These are phyloP conservation scores for Pegoplata infirma DNA, from an alignment of 2,888 invertebrate genomes.

Conservation along the genomic window DNA sequence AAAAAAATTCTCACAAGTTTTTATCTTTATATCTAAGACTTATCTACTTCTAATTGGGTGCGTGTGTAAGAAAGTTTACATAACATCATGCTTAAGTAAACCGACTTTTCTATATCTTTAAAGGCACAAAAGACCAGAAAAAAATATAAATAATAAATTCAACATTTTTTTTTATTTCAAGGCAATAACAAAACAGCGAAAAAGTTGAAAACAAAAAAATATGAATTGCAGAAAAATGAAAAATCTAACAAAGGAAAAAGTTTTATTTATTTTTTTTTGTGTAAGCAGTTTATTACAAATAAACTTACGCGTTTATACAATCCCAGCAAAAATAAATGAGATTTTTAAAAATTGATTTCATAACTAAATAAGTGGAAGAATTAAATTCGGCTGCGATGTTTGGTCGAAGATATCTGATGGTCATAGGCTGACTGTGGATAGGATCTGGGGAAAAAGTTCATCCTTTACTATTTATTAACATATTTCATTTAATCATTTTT, in stretches of 20 bases:
- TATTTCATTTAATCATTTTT: too few species aligned
- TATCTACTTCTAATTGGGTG: background rate
- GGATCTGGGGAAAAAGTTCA: too few species aligned
- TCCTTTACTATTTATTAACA: too few species aligned
- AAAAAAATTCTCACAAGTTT: background rate
- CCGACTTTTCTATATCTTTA: background rate
- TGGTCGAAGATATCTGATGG: too few species aligned
- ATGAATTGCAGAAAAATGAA: background rate
- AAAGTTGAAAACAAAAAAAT: background rate
- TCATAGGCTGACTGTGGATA: too few species aligned
- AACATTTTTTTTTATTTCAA: background rate
- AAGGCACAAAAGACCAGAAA: background rate
- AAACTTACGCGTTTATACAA: conserved; percentile 4
- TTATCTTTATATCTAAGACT: background rate
- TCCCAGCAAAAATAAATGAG: too few species aligned
- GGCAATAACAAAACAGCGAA: background rate
- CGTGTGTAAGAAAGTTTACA: background rate
- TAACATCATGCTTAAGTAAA: background rate
- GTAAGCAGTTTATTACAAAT: conserved; percentile 21
- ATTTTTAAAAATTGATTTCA: too few species aligned
- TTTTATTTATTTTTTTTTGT: conserved; percentile 20
- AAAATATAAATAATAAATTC: background rate
- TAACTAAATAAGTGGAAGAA: too few species aligned
- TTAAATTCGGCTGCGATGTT: too few species aligned
- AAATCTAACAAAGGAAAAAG: conserved; percentile 19